A percentile compares a stretch with the other conserved stretches of the same genome.
phyloP scores from a whole-genome alignment of 2,113 vertebrate genomes.

The Melanocharis versteri region DNA sequence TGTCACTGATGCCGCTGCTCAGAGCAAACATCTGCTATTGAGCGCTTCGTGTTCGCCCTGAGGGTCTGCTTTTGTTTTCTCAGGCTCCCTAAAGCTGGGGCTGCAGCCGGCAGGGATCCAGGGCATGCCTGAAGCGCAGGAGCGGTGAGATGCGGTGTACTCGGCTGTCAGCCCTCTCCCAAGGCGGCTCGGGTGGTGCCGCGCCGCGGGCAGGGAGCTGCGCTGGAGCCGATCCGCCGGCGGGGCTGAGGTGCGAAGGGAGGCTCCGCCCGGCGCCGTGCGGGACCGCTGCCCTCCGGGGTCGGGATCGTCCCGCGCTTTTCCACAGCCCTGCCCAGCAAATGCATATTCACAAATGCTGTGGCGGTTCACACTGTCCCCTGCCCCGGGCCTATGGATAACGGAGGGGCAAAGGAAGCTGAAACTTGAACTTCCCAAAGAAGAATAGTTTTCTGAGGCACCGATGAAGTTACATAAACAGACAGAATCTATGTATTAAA shows the following conservation, averaged over 20 bases:
- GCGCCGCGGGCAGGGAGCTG: not conserved
- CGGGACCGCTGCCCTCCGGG: not conserved
- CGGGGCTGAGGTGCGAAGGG: not conserved
- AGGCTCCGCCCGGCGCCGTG: accelerated
- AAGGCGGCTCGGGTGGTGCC: no score
- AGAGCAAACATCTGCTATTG: not conserved
- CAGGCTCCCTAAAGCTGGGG: not conserved
- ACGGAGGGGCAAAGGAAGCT: not conserved
- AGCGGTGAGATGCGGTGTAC: not conserved
- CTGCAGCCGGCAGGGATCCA: not conserved
- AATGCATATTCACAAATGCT: no score
- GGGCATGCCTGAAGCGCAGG: not conserved
- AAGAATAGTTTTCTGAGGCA: not conserved
- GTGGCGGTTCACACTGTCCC: not conserved
- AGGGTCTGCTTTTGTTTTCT: not conserved
- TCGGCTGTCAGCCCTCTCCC: not conserved
- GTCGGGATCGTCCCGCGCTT: accelerated
- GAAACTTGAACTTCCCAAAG: not conserved
- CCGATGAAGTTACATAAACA: not conserved
- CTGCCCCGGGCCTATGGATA: accelerated
- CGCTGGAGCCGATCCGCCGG: not conserved
- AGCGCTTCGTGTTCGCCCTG: not conserved
- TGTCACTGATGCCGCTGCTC: not conserved
- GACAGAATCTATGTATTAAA: not conserved
- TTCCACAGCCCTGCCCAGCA: not conserved